These are phyloP conservation scores for Nowickia ferox DNA, from an alignment of 2,888 invertebrate genomes.

Conservation along the genomic window DNA sequence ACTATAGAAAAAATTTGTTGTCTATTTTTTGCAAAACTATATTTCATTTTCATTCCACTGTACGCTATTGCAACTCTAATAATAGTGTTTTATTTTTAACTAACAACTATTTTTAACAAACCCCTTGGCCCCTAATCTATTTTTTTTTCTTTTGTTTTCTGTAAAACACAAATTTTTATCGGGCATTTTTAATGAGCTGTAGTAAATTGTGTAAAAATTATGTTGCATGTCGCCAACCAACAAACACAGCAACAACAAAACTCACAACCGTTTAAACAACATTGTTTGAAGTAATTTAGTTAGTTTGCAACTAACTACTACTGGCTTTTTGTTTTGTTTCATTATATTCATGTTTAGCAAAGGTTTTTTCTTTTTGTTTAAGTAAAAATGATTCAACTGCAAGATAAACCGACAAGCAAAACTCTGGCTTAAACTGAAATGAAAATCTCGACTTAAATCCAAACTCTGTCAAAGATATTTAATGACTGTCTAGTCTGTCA, in stretches of 20 bases:
- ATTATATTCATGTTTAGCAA: constrained; percentile 9
- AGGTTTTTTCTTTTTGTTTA: constrained; percentile 5
- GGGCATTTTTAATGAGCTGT: constrained; percentile 44
- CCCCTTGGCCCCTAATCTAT: constrained; percentile 65
- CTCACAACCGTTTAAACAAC: constrained; percentile 37
- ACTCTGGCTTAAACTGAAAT: constrained; percentile 8
- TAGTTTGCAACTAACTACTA: constrained; percentile 23
- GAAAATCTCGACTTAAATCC: constrained; percentile 20
- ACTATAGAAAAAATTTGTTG: background rate
- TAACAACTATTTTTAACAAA: constrained; percentile 54
- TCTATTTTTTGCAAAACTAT: background rate
- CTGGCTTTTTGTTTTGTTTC: background rate
- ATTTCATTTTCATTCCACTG: constrained; percentile 14
- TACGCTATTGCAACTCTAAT: background rate
- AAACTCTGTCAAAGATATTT: constrained; percentile 24
- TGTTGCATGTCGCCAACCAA: constrained; percentile 58
- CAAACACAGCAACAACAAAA: background rate
- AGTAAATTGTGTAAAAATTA: constrained; percentile 40
- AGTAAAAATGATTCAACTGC: constrained; percentile 18
- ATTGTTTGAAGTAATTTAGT: constrained; percentile 16
- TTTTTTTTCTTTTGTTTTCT: background rate
- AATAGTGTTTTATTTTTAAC: constrained; percentile 9
- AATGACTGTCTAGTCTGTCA: background rate
- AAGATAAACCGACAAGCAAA: constrained; percentile 12
- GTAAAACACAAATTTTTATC: constrained; percentile 25